Evolutionary conservation across 2,888 invertebrate genomes (phyloP).

Genomic region (Mayetiola destructor): DNA sequence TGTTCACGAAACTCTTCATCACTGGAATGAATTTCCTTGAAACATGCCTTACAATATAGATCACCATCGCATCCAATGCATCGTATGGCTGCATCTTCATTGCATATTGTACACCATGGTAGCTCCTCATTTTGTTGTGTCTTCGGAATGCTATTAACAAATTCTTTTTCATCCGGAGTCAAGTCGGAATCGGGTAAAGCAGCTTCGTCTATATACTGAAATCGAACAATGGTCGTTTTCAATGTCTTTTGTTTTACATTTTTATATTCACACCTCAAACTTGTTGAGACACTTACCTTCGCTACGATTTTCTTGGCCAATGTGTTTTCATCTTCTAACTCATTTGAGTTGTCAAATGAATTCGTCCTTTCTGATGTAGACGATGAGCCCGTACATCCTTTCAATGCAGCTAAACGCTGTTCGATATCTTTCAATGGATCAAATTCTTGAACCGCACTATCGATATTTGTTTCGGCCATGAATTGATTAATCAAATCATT

Average conservation of each 20-base stretch:
- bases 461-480: slow-evolving; percentile 40
- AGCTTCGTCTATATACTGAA: slow-evolving; percentile 39
- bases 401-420: slow-evolving; percentile 38
- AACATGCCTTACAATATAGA: slow-evolving; percentile 66
- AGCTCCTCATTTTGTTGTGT: slow-evolving; percentile 41
- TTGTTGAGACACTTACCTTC: slow-evolving; percentile 22
- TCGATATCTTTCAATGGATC: slow-evolving; percentile 41
- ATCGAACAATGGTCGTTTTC: neutral
- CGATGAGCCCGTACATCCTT: slow-evolving; percentile 30
- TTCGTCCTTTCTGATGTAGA: neutral
- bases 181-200: slow-evolving; percentile 36
- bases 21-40: slow-evolving; percentile 50
- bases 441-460: slow-evolving; percentile 35
- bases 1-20: slow-evolving; percentile 33
- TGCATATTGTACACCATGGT: slow-evolving; percentile 76
- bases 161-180: slow-evolving; percentile 34
- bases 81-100: slow-evolving; percentile 56
- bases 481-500: slow-evolving; percentile 50
- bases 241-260: neutral
- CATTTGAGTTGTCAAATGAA: neutral
- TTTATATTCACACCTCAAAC: neutral
- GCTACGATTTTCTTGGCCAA: slow-evolving; percentile 29
- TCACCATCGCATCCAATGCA: slow-evolving; percentile 68
- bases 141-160: slow-evolving; percentile 25
- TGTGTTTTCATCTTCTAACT: slow-evolving; percentile 31